Base-by-base conservation (phyloP, 2,797 vertebrate species). In the Enteromius anoplus region DNA sequence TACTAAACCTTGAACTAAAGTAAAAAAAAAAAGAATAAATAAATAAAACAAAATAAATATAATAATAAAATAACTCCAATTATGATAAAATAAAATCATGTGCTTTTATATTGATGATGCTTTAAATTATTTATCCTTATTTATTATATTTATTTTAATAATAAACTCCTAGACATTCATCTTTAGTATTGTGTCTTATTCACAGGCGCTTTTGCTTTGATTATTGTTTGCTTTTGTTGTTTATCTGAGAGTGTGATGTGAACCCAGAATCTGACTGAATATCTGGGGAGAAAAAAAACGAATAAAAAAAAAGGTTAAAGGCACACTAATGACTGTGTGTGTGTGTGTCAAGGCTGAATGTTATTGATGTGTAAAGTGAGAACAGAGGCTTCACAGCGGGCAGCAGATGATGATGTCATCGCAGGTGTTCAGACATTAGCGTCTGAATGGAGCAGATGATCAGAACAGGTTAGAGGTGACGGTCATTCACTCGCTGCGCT, bases 391-490 rank as follows among this genome's bases (percentile, higher is more conserved):
- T 53, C 55, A 60, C 49, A 77, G 85, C 79, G 85, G 87, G 92
- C 92, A 90, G 86, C 37, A 11, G 81, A 29, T 64, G 86, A 70
- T 81, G 80, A 87, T 88, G 88, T 90, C 85, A 91, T 91, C 87
- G 93, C 94, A 95, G 94, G 93, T 93, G 94, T 88, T 83, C 92
- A 87, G 89, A 86, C 90, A 92, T 95, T 94, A 93, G 91, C 93
- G 34, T 93, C 79, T 92, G 88, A 95, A 95, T 87, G 90, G 80
- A 91, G 82, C 81, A 89, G 92, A 93, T 93, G 89, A 91, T 77
- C 70, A 78, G 71, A 82, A 40, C 40, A 47, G 78, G 83, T 76
- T 58, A 81, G 72, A 90, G 84, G 79, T 85, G 75, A 88, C 42
- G 23, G 26, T 7, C 23, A 62, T 62, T 29, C 23, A 62, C 60